phyloP scores from a whole-genome alignment of 2,888 invertebrate genomes.

The Choreutis nemorana region DNA sequence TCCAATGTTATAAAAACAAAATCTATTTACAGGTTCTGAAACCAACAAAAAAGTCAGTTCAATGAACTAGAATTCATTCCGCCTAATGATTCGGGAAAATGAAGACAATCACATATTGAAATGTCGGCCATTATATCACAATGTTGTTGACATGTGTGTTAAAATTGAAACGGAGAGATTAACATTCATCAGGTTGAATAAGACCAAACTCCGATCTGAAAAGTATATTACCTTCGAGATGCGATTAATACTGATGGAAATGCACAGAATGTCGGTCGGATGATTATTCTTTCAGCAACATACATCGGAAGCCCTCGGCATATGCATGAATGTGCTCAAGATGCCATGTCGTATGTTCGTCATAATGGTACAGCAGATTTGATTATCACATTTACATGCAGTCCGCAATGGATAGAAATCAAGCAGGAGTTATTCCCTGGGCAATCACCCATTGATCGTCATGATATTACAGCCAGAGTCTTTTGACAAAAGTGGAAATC shows the following conservation, averaged over 20 bases:
- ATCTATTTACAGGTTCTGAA: slow-evolving; percentile 9
- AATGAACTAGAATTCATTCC: slow-evolving; percentile 15
- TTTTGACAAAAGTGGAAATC: slow-evolving; percentile 13
- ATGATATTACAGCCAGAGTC: slow-evolving; percentile 18
- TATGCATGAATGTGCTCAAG: slow-evolving; percentile 11
- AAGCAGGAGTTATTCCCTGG: slow-evolving; percentile 10
- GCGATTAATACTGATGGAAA: slow-evolving; percentile 15
- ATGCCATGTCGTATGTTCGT: slow-evolving; percentile 20
- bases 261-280: slow-evolving; percentile 17
- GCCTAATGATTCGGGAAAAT: slow-evolving; percentile 1
- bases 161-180: not conserved
- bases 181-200: not conserved
- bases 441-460: slow-evolving; percentile 16
- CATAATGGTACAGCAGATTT: slow-evolving; percentile 20
- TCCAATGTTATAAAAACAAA: not conserved
- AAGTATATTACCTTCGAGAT: slow-evolving; percentile 9
- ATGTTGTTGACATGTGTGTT: not conserved
- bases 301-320: slow-evolving; percentile 16
- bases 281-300: slow-evolving; percentile 21
- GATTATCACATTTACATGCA: slow-evolving; percentile 16
- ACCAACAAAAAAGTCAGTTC: slow-evolving; percentile 11
- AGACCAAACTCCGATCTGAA: slow-evolving; percentile 8
- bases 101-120: slow-evolving; percentile 1
- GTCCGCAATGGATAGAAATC: slow-evolving; percentile 20
- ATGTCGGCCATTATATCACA: not conserved